phyloP scores from a whole-genome alignment of 2,888 invertebrate genomes.

The Dryocosmus kuriphilus region DNA sequence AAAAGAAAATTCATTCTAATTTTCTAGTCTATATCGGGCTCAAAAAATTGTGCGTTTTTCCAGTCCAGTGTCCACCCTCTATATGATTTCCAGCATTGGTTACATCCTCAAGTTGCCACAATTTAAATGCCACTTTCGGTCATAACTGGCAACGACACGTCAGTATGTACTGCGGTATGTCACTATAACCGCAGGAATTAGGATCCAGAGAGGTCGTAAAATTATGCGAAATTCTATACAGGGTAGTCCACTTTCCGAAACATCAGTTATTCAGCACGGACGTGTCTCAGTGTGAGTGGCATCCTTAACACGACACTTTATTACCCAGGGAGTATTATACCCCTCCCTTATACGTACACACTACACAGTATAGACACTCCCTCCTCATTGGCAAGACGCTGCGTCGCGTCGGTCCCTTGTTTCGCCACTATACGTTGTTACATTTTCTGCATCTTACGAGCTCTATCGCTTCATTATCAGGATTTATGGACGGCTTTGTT shows the following conservation, averaged over 20 bases:
- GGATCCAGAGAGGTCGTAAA: constrained; percentile 22
- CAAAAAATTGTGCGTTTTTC: background rate
- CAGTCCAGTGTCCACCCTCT: background rate
- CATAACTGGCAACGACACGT: constrained; percentile 29
- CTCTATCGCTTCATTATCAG: constrained; percentile 57
- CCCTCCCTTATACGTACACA: background rate
- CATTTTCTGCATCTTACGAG: constrained; percentile 44
- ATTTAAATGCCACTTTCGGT: constrained; percentile 5
- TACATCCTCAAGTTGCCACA: constrained; percentile 1
- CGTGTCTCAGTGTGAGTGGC: constrained; percentile 26
- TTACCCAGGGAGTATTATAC: constrained; percentile 19
- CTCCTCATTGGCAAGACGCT: constrained; percentile 46
- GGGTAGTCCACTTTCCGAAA: constrained; percentile 28
- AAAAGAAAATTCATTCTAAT: background rate
- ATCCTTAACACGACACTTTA: constrained; percentile 35
- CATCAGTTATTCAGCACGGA: constrained; percentile 29
- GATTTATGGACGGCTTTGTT: constrained; percentile 57
- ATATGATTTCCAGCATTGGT: background rate
- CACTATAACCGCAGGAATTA: constrained; percentile 12
- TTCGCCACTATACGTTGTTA: constrained; percentile 37
- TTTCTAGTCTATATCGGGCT: background rate
- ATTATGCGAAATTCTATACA: constrained; percentile 36
- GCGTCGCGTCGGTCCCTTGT: constrained; percentile 41
- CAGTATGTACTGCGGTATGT: constrained; percentile 7
- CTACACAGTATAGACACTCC: constrained; percentile 37